phyloP scores from a whole-genome alignment of 2,113 vertebrate species.

The Myiagra hebetior region DNA sequence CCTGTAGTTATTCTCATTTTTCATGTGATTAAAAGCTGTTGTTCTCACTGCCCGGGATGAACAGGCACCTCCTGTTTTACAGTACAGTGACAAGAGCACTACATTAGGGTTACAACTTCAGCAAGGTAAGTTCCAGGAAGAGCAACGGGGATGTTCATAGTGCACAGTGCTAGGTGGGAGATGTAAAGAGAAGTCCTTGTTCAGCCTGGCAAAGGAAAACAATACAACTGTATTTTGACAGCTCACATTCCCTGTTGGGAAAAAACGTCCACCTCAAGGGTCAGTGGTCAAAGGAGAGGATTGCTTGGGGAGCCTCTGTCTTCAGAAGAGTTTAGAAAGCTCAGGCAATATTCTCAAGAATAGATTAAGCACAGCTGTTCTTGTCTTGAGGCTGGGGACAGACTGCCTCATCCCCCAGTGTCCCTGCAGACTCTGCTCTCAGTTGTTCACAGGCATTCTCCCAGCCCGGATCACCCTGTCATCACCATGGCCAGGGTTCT shows the following conservation, averaged over 20 bases:
- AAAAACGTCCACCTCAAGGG: not conserved
- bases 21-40: not conserved
- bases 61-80: not conserved
- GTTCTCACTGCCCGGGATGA: not conserved
- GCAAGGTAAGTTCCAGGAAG: not conserved
- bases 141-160: not conserved
- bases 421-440: not conserved
- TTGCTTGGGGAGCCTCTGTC: not conserved
- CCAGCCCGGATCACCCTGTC: not conserved
- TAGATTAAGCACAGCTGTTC: not conserved
- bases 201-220: not conserved
- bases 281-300: not conserved
- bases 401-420: not conserved
- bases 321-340: not conserved
- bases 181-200: not conserved
- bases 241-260: not conserved
- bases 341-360: not conserved
- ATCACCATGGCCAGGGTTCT: not conserved
- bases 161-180: not conserved
- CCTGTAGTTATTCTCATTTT: not conserved
- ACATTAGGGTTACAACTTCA: not conserved
- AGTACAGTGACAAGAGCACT: accelerated
- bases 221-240: not conserved
- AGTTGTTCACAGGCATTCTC: not conserved
- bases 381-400: not conserved